Evolutionary conservation across 2,113 vertebrate genomes (phyloP), one percentile per base, ranked within the genome.

Genomic region (Bagarius yarrelli): DNA sequence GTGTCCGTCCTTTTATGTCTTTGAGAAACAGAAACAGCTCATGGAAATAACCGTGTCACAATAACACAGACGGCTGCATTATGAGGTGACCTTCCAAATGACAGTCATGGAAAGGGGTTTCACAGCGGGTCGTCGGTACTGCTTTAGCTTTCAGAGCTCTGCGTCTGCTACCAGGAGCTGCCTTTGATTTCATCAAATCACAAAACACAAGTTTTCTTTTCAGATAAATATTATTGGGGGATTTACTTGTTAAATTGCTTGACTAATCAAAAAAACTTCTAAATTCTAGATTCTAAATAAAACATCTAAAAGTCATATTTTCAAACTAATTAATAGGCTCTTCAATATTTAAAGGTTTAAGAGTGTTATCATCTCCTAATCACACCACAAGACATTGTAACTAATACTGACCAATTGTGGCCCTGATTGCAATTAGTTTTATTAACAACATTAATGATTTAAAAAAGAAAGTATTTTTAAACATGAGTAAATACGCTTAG

Each of bases 51-150:
- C 40, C 53, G 36, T 73, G 71, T 50, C 64, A 80, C 67, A 80
- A 76, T 53, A 67, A 76, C 50, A 67, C 70, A 16, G 23, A 78
- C n/a, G 36, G 9, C 71, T 69, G 64, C 82, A 70, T 32, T 80
- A 56, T 40, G 18, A 69, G 56, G 71, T 83, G 78, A 84, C 83
- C 72, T 84, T 81, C 72, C 83, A 70, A 76, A 67, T 76, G 69
- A 82, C 80, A 76, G 80, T 47, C 61, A 76, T 59, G 61, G 50
- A 47, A 63, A 69, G 18, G 36, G 53, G n/a, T 50, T 69, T 75
- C 80, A 82, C 52, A 82, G 52, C 80, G 19, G 63, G 53, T 23
- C 59, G 66, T n/a, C 32, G 34, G 16, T 59, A 5, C 4, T 55
- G 12, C 50, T 55, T 72, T 53, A 27, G 44, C 40, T 47, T 69